Evolutionary conservation across 1,140 invertebrate species (phyloP).

Genomic region (Brachionus asplanchnoidis): DNA sequence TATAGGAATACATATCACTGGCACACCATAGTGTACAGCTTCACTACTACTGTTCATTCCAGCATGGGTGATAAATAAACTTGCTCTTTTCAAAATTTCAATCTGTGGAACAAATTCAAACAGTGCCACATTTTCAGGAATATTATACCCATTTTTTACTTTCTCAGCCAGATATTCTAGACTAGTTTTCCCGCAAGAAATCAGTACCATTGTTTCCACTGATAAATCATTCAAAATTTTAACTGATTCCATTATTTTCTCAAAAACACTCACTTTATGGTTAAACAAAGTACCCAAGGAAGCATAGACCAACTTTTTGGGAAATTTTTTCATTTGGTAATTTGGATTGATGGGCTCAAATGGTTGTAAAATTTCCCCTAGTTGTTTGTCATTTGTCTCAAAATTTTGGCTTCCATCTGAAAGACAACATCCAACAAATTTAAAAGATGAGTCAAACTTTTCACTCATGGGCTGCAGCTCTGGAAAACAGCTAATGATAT

Average conservation of each 20-base stretch:
- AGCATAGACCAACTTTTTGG: neutral
- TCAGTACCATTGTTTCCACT: neutral
- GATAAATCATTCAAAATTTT: neutral
- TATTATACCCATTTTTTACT: neutral
- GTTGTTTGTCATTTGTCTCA: neutral
- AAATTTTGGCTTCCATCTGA: neutral
- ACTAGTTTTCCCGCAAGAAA: neutral
- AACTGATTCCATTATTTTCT: neutral
- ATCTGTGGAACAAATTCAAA: constrained; percentile 48
- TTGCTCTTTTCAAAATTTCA: constrained; percentile 30
- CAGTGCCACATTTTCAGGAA: neutral
- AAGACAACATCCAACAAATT: constrained; percentile 13
- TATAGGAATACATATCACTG: constrained; percentile 68
- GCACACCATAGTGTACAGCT: constrained; percentile 71
- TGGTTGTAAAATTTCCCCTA: neutral
- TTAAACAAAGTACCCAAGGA: constrained; percentile 12
- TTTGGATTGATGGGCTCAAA: neutral
- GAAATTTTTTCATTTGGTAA: neutral
- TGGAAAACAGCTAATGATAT: neutral
- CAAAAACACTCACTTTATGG: neutral
- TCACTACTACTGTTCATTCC: constrained; percentile 74
- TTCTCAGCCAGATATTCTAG: neutral
- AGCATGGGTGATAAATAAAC: constrained; percentile 73
- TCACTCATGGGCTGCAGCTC: neutral
- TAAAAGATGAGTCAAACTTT: neutral